Evolutionary conservation across 2,113 vertebrate species (phyloP).

Genomic region (Ploceus nigricollis): DNA sequence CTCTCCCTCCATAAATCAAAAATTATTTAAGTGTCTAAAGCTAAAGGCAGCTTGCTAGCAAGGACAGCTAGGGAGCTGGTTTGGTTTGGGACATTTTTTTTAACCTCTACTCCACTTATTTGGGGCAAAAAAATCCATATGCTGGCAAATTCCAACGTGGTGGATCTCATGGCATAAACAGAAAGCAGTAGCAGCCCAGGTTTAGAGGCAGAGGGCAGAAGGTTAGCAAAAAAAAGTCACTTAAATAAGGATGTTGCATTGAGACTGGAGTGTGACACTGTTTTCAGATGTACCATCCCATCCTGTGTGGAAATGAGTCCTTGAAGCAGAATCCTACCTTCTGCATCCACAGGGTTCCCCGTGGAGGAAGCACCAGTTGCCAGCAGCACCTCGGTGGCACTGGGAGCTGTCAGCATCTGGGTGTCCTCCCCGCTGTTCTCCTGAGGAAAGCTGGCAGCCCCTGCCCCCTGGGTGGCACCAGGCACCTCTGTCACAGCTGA

Average conservation of each 20-base stretch:
- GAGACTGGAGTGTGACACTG: neutral
- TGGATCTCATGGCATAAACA: neutral
- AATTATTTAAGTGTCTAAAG: neutral
- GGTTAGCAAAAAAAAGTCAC: neutral
- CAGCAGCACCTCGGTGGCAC: constrained; percentile 1
- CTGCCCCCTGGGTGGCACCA: neutral
- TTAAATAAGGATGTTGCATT: too few species aligned
- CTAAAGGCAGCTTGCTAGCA: neutral
- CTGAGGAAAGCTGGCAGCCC: neutral
- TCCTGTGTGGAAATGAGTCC: neutral
- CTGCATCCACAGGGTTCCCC: neutral
- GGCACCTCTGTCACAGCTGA: neutral
- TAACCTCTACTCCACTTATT: neutral
- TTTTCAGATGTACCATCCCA: neutral
- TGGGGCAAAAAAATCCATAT: neutral
- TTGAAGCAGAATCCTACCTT: constrained; percentile 34
- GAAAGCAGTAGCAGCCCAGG: neutral
- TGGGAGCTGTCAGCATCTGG: neutral
- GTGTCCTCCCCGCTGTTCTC: neutral
- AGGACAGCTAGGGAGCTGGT: fast-evolving
- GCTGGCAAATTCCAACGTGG: fast-evolving
- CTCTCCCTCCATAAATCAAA: neutral
- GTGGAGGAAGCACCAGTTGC: neutral
- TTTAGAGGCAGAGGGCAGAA: neutral
- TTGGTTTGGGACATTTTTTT: neutral